Evolutionary conservation across 2,888 invertebrate species (phyloP), one percentile per base, ranked within the genome.

Genomic region (Conomelus anceps): DNA sequence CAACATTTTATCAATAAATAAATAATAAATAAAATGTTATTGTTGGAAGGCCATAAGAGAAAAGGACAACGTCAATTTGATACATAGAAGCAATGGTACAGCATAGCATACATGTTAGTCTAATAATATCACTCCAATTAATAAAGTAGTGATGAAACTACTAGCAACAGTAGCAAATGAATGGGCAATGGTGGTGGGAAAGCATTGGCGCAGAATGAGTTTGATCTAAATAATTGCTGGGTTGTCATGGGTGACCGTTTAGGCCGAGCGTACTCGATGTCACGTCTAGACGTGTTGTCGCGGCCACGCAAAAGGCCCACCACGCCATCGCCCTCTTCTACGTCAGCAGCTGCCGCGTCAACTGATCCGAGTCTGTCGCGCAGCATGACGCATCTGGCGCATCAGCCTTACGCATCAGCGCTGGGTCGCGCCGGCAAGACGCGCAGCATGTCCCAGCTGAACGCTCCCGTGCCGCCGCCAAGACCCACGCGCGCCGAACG

Each of bases 221-320:
- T n/a, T n/a, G n/a, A n/a, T n/a, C n/a, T n/a, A n/a, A n/a, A n/a
- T 63, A n/a, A 34, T 17, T 34, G 34, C 13, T 41, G 41, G 41
- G 41, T 41, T 41, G 41, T 3, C 17, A 20, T 41, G 41, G 17
- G 13, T 34, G 34, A 3, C 17, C 9, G 9, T 9, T 34, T n/a
- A 96, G 96, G 96, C 96, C 97, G 98, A 95, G 98, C 98, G 93
- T 97, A 97, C 95, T 98, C 98, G 94, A 98, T 98, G 98, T 97
- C 98, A 93, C 96, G 98, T 92, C 96, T 98, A 94, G 98, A 98
- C 95, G 96, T 96, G 93, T 95, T 97, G 93, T 95, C 97, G 92
- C 96, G 95, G 94, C 96, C 97, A 91, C 95, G 96, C 92, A 94
- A 95, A 92, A 95, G 94, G 91, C 92, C 92, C 84, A 89, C 91